Conservation (phyloP, 2,797 vertebrate species). For the Lepus oiostolus region DNA sequence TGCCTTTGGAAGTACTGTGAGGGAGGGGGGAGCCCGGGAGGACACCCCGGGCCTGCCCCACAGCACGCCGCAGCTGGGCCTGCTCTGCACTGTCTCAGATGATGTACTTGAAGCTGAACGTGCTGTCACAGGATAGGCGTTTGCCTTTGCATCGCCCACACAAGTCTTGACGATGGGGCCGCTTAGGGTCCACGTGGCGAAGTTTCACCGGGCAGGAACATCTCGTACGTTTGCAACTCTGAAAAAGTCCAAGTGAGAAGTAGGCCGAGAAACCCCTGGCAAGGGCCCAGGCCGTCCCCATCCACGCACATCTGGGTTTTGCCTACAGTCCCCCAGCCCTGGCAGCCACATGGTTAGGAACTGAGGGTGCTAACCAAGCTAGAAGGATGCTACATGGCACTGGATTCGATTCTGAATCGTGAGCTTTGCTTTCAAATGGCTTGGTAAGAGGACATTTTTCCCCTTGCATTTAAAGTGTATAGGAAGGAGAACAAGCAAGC, state of each 20-base stretch:
- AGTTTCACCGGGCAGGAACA: slow-evolving; percentile 94
- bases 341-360: rapidly evolving
- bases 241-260: slow-evolving; percentile 56
- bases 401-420: not conserved
- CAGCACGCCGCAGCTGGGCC: not conserved
- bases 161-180: slow-evolving; percentile 97
- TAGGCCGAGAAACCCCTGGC: not conserved
- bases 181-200: slow-evolving; percentile 97
- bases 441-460: not conserved
- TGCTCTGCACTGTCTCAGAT: slow-evolving; percentile 88
- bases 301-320: not conserved
- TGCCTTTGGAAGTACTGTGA: slow-evolving; percentile 43
- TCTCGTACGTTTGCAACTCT: slow-evolving; percentile 96
- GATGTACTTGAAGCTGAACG: slow-evolving; percentile 99
- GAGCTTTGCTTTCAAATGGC: not conserved
- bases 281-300: too few relatives aligned
- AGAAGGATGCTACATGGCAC: rapidly evolving
- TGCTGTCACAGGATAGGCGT: slow-evolving; percentile 97
- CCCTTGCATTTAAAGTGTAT: not conserved
- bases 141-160: slow-evolving; percentile 99
- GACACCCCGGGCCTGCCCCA: not conserved
- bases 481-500: not conserved
- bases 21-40: too few relatives aligned
- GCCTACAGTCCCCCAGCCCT: not conserved
- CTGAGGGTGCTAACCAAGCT: not conserved